Percentiles rank a stretch among this genome's conserved stretches.
These are phyloP conservation scores for Hydrotaea cyrtoneurina DNA, from an alignment of 2,888 invertebrate genomes.

Conservation along the genomic window DNA sequence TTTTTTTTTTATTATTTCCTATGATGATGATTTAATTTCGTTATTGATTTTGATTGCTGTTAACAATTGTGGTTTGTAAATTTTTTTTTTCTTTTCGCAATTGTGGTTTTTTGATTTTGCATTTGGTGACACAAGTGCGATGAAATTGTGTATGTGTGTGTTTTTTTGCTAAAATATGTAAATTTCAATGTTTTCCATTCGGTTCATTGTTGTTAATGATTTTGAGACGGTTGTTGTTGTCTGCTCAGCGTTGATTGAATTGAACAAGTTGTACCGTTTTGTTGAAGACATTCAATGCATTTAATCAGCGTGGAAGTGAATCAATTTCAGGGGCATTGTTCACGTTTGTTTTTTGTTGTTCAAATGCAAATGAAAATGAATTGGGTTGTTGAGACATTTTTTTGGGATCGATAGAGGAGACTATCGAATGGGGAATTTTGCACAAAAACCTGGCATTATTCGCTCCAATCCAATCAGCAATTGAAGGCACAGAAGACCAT, in stretches of 20 bases:
- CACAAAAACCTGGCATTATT: too few relatives aligned
- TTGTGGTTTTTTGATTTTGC: constrained; percentile 23
- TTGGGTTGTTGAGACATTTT: too few relatives aligned
- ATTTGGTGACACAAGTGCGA: neutral
- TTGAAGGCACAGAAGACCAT: too few relatives aligned
- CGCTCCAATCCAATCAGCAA: too few relatives aligned
- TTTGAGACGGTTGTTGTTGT: neutral
- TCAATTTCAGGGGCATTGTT: neutral
- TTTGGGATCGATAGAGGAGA: too few relatives aligned
- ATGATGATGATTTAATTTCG: constrained; percentile 16
- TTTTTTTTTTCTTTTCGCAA: neutral
- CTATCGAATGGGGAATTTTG: too few relatives aligned
- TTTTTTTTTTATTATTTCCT: too few relatives aligned
- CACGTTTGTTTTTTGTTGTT: too few relatives aligned
- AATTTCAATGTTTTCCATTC: neutral
- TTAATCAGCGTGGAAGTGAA: neutral
- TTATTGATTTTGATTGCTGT: constrained; percentile 41
- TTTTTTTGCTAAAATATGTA: neutral
- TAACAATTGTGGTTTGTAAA: constrained; percentile 56
- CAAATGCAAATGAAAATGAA: too few relatives aligned
- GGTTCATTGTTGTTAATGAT: constrained; percentile 23
- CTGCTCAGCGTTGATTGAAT: constrained; percentile 15
- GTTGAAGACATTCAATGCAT: constrained; percentile 42
- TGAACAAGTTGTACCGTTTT: constrained; percentile 22
- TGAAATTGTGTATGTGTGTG: too few relatives aligned